Conservation (phyloP, 2,113 vertebrate genomes). For the Grammomys surdaster region DNA sequence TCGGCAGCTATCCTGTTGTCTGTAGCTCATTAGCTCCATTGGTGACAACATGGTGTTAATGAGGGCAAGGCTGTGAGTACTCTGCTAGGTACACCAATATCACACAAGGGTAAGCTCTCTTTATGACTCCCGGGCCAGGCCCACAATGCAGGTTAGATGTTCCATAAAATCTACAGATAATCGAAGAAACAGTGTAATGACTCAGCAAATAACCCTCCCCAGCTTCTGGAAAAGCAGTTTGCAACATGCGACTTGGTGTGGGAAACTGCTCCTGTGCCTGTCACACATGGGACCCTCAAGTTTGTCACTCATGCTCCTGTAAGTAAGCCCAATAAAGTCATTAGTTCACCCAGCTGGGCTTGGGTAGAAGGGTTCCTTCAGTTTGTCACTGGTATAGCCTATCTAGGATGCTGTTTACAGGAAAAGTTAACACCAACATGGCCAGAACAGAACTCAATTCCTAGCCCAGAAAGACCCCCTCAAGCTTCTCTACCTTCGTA, state of each 20-base stretch:
- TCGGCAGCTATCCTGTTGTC: constrained; percentile 56
- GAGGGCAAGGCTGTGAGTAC: constrained; percentile 32
- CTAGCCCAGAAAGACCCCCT: neutral
- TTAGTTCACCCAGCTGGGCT: neutral
- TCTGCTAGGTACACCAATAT: constrained; percentile 17
- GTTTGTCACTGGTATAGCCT: neutral
- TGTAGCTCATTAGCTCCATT: constrained; percentile 60
- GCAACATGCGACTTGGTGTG: neutral
- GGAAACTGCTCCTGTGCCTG: neutral
- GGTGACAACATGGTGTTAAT: constrained; percentile 40
- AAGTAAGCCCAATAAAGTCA: neutral
- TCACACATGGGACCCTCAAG: neutral
- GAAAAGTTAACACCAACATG: neutral
- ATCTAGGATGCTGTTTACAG: neutral
- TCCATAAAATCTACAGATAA: neutral
- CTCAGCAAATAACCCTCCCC: neutral
- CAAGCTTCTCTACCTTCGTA: neutral
- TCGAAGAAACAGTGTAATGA: neutral
- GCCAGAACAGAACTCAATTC: neutral
- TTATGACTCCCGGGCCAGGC: neutral
- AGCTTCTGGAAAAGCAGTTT: neutral
- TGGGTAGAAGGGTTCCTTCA: neutral
- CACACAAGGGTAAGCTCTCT: neutral
- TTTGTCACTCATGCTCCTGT: neutral
- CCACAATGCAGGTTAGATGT: neutral